Conservation (phyloP, 2,113 vertebrate genomes). For the Charina bottae region DNA sequence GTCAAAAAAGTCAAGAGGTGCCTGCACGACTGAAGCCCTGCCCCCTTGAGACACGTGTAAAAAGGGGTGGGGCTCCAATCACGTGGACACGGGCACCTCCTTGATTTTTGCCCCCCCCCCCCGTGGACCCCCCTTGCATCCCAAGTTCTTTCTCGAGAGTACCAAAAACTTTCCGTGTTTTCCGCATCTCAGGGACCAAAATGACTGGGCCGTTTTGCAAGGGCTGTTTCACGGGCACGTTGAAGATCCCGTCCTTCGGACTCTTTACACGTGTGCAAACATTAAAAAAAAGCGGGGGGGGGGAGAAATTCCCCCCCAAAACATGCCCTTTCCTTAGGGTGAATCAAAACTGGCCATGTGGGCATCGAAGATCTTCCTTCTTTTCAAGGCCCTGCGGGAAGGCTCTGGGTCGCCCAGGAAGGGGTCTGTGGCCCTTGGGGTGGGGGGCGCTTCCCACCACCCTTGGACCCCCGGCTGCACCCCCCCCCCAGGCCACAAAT, state of each 20-base stretch:
- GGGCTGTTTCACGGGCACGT: background rate
- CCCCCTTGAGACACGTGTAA: background rate
- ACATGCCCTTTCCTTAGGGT: background rate
- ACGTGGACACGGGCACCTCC: background rate
- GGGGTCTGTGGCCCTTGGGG: background rate
- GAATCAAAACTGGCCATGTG: background rate
- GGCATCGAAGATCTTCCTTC: background rate
- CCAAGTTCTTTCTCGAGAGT: background rate
- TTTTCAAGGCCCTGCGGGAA: background rate
- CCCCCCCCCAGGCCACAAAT: background rate
- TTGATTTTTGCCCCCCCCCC: background rate
- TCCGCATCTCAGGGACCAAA: too few species aligned
- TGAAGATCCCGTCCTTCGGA: background rate
- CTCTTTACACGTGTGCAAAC: background rate
- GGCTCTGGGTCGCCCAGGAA: background rate
- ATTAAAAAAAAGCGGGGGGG: background rate
- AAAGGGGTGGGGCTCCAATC: background rate
- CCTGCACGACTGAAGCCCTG: background rate
- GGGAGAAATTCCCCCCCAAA: rapidly evolving
- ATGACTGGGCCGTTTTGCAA: background rate
- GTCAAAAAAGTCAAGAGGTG: background rate
- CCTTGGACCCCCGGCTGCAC: too few species aligned
- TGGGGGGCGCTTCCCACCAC: background rate
- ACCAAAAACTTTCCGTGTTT: background rate
- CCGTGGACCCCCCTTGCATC: background rate